A percentile compares a stretch with the other conserved stretches of the same genome.
Conservation (phyloP, 2,797 vertebrate genomes). For the Rhinatrema bivittatum region DNA sequence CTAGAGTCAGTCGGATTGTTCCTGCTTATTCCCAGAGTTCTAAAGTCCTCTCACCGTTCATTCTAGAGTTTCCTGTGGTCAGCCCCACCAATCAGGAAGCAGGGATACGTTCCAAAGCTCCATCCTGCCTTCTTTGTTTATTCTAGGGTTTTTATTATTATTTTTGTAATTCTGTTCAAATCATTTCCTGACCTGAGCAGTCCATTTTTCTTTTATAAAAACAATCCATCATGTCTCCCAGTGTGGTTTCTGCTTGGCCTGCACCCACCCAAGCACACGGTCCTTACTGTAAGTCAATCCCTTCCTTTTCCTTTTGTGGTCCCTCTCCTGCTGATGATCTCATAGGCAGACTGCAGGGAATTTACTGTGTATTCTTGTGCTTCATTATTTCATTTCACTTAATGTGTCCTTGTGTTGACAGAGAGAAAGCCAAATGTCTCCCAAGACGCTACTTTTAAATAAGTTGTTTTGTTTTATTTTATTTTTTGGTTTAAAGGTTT, state of each 20-base stretch:
- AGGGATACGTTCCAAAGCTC: too few species aligned
- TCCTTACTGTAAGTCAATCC: background rate
- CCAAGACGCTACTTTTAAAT: too few species aligned
- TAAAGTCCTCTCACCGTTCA: too few species aligned
- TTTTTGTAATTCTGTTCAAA: constrained; percentile 11
- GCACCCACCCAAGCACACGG: background rate
- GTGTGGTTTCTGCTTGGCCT: background rate
- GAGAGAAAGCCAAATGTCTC: background rate
- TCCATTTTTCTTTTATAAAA: constrained; percentile 18
- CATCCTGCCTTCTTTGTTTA: too few species aligned
- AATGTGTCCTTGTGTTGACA: constrained; percentile 1
- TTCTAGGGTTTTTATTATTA: too few species aligned
- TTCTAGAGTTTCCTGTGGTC: too few species aligned
- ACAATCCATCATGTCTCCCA: background rate
- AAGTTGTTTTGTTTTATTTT: too few species aligned
- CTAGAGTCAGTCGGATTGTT: too few species aligned
- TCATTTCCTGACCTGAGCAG: background rate
- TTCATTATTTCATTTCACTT: background rate
- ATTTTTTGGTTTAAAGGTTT: too few species aligned
- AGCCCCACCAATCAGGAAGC: too few species aligned
- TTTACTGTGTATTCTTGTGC: background rate
- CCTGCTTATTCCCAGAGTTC: too few species aligned
- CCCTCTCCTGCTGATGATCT: background rate
- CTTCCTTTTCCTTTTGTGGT: background rate
- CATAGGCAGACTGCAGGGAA: background rate